Conservation (phyloP, 2,797 vertebrate genomes). For the Tympanoctomys barrerae region DNA sequence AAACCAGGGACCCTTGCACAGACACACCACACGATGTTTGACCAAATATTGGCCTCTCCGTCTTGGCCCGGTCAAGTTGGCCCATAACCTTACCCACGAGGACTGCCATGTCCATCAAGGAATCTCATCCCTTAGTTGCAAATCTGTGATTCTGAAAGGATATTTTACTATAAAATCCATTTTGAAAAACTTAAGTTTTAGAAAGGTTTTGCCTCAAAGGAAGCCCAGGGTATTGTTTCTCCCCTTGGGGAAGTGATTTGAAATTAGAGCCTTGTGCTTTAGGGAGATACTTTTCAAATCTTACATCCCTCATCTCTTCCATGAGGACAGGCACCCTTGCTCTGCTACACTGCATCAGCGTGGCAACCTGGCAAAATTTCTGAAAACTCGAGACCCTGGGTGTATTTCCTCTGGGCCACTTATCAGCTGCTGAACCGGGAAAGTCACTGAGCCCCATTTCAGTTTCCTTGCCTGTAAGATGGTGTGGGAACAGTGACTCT, state of each 20-base stretch:
- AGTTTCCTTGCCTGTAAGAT: not conserved
- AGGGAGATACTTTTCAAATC: constrained; percentile 3
- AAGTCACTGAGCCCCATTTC: not conserved
- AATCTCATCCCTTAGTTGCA: not conserved
- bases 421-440: not conserved
- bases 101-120: not conserved
- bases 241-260: not conserved
- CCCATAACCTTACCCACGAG: not conserved
- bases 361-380: not conserved
- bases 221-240: not conserved
- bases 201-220: not conserved
- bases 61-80: not conserved
- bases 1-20: not conserved
- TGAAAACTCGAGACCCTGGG: not conserved
- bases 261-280: not conserved
- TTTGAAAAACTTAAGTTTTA: constrained; percentile 18
- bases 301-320: not conserved
- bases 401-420: not conserved
- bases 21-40: not conserved
- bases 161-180: not conserved
- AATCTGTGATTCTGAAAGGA: constrained; percentile 23
- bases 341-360: not conserved
- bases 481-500: not conserved
- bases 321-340: not conserved
- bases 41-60: not conserved